A percentile compares a stretch with the other conserved stretches of the same genome.
These are phyloP conservation scores for Cryptophagus acutangulus DNA, from an alignment of 2,888 invertebrate species.

Conservation along the genomic window DNA sequence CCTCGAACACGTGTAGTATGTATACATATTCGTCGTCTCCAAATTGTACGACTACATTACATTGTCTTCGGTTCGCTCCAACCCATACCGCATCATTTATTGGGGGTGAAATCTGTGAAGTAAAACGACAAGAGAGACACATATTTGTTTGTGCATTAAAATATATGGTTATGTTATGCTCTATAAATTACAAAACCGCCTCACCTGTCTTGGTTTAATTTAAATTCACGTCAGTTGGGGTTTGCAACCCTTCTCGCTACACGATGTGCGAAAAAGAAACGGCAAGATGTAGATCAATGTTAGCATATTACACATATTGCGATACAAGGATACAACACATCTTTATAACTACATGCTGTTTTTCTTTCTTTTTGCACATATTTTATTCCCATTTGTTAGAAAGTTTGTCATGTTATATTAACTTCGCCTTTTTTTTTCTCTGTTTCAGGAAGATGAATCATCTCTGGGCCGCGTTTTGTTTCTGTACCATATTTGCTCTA, in stretches of 20 bases:
- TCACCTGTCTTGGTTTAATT: conserved; percentile 22
- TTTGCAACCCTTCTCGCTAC: not conserved
- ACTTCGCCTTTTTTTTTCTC: conserved; percentile 14
- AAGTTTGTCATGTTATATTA: conserved; percentile 20
- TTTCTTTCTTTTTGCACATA: conserved; percentile 12
- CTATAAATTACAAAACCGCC: conserved; percentile 22
- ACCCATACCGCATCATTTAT: conserved; percentile 11
- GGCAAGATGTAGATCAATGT: conserved; percentile 27
- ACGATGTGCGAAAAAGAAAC: conserved; percentile 14
- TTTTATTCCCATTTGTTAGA: too few species aligned
- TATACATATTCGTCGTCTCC: not conserved
- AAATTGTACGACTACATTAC: not conserved
- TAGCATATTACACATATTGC: conserved; percentile 30
- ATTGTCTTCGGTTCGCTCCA: not conserved
- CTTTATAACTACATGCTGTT: conserved; percentile 28
- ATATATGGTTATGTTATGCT: conserved; percentile 17
- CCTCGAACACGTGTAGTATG: not conserved
- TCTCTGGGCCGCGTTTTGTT: conserved; percentile 14
- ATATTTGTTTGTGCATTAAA: conserved; percentile 14
- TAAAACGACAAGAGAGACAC: conserved; percentile 11
- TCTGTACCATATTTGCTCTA: conserved; percentile 14
- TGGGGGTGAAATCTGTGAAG: conserved; percentile 5
- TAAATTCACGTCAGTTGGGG: conserved; percentile 16
- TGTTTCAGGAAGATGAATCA: conserved; percentile 30
- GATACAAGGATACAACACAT: conserved; percentile 22